Evolutionary conservation across 2,797 vertebrate species (phyloP).

Genomic region (Gorsachius magnificus): DNA sequence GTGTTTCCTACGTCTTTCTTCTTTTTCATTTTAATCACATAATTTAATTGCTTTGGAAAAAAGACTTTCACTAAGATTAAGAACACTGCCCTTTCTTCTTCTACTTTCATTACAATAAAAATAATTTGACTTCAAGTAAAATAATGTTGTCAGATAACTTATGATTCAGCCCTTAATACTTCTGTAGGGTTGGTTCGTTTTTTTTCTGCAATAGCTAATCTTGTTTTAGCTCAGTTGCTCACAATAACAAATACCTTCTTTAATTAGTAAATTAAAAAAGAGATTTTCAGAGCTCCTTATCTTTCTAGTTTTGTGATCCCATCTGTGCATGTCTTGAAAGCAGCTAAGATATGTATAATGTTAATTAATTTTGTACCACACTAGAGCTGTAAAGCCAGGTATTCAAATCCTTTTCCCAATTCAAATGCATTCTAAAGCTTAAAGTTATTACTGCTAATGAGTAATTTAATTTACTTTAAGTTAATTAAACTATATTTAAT

Average conservation of each 20-base stretch:
- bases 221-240: conserved; percentile 58
- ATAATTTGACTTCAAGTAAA: conserved; percentile 56
- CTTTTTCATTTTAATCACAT: not conserved
- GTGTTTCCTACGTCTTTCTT: not conserved
- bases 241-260: conserved; percentile 59
- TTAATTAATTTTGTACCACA: conserved; percentile 73
- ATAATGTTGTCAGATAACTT: conserved; percentile 43
- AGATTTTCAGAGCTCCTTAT: conserved; percentile 68
- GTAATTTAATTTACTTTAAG: conserved; percentile 74
- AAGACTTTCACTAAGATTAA: not conserved
- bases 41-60: not conserved
- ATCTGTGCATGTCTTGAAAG: conserved; percentile 67
- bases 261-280: conserved; percentile 70
- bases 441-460: conserved; percentile 72
- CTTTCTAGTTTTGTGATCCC: conserved; percentile 64
- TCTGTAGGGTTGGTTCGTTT: not conserved
- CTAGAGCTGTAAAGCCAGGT: conserved; percentile 70
- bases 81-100: not conserved
- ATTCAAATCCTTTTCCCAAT: conserved; percentile 70
- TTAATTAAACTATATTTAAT: conserved; percentile 76
- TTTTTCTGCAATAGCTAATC: conserved; percentile 64
- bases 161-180: conserved; percentile 49
- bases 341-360: conserved; percentile 62
- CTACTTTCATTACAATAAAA: conserved; percentile 18
- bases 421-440: conserved; percentile 70